Base-by-base conservation (phyloP, 2,888 invertebrate species). In the Synergus umbraculus region DNA sequence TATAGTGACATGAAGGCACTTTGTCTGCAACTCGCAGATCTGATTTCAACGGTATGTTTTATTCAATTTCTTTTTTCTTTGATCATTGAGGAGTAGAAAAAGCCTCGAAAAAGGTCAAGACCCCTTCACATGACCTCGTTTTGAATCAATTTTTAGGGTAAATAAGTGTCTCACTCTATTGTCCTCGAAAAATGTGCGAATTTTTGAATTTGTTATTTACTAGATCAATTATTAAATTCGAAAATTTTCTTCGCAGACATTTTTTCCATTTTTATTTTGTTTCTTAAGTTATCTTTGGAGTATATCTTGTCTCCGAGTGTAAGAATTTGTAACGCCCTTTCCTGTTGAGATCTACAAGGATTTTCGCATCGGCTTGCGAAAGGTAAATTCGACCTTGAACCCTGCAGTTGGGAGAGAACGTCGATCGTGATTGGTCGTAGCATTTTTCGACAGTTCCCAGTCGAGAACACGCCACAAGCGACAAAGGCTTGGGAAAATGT, bases 371-470 rank as follows among this genome's bases (percentile, higher is more conserved):
- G 43, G 66, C 66, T 46, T 46, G 43, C 66, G 66, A 67, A 67
- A 67, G 66, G 66, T 67, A 43, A 67, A 67, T 67, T 67, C 44
- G 22, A 67, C 66, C 66, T 67, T 67, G 66, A 67, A 67, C 66
- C 66, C 44, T 67, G 66, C 15, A 44, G 66, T 66, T 66, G 66
- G 66, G 44, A 67, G 66, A 67, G 66, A 67, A 67, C 66, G 66
- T 67, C 66, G 66, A 67, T 44, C 12, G 44, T 67, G 66, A 67
- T 67, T 67, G 66, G 66, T 67, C 66, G 44, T 22, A 67, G 44
- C 43, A 67, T 67, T 67, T 67, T 67, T 67, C 66, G 66, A 67
- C 44, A 44, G 43, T 67, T 67, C 43, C 18, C 66, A 67, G 66
- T 67, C 44, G 44, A 67, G 66, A 44, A 29, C 29, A 67, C 22